Base-by-base conservation (phyloP, 2,113 vertebrate species). In the Elephas maximus region DNA sequence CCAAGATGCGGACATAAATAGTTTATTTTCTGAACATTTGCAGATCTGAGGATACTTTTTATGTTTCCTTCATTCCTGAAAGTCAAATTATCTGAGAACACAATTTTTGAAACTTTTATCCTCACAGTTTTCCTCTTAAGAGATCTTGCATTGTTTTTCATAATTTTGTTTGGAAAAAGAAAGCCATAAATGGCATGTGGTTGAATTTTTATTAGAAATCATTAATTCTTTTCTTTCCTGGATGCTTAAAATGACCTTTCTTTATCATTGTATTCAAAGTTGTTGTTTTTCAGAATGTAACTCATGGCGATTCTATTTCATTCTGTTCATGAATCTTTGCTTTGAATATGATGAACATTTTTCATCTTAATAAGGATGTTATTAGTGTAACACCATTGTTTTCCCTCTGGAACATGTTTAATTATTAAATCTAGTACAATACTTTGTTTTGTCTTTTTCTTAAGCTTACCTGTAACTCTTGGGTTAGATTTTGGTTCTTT, bases 81-180 rank as follows among this genome's bases (percentile, higher is more conserved):
- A 20, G 63, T 79, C 63, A 94, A 4, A n/a, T 88, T 74, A 28
- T 87, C 79, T 93, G n/a, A 57, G 44, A 87, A 87, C 21, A 45
- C 26, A 95, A 17, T 84, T 95, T 81, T 96, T 60, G n/a, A 81
- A 90, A 95, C 24, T 57, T 96, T 51, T 92, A 30, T 28, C 17
- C 20, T 90, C 23, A 90, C 33, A 69, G 8, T 74, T 94, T 92
- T 92, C 41, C 44, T 76, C 67, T 44, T 78, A 82, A 62, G 62
- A 94, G 8, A 92, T 79, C 9, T 84, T 87, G 45, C 63, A 81
- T 84, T 94, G 30, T 45, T 92, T 93, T 90, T 33, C 88, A 78
- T 90, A 93, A 88, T 96, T 96, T 84, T 86, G 12, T 95, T 88
- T 88, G 57, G 80, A 60, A 94, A 90, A 89, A 87, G 90, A 53